Percentiles rank a stretch among this genome's conserved stretches.
Conservation (phyloP, 2,113 vertebrate species). For the Halcyon senegalensis region DNA sequence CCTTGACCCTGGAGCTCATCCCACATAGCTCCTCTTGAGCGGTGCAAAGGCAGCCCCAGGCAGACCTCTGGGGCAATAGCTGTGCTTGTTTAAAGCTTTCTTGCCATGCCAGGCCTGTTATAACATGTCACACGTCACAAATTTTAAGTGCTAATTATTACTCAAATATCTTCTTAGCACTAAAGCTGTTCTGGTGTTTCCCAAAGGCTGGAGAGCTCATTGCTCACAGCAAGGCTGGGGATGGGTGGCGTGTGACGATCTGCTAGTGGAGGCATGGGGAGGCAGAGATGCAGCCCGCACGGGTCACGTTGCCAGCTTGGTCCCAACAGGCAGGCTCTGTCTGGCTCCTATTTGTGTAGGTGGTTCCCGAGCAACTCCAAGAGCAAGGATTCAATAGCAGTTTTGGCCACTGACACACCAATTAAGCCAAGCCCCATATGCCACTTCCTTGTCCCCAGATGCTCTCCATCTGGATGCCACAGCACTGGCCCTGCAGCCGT, state of each 20-base stretch:
- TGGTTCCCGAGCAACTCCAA: not conserved
- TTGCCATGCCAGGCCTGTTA: not conserved
- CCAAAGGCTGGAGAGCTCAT: not conserved
- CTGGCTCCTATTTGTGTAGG: not conserved
- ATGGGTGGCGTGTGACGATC: fast-evolving
- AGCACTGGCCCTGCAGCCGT: fast-evolving
- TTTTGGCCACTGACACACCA: not conserved
- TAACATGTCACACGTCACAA: fast-evolving
- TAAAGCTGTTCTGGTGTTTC: not conserved
- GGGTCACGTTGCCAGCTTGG: not conserved
- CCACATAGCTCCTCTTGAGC: not conserved
- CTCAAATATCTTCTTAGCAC: not conserved
- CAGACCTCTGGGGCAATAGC: not conserved
- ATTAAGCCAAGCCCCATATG: not conserved
- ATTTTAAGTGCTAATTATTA: not conserved
- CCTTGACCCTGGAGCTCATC: not conserved
- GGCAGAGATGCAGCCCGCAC: not conserved
- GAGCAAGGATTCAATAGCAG: not conserved
- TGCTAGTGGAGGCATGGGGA: not conserved
- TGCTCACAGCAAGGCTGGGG: not conserved
- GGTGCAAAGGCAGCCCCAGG: not conserved
- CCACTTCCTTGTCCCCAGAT: not conserved
- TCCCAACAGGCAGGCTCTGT: not conserved
- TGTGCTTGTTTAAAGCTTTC: not conserved
- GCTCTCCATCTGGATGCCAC: not conserved